phyloP scores from a whole-genome alignment of 2,797 vertebrate species.

The Lutjanus campechanus region DNA sequence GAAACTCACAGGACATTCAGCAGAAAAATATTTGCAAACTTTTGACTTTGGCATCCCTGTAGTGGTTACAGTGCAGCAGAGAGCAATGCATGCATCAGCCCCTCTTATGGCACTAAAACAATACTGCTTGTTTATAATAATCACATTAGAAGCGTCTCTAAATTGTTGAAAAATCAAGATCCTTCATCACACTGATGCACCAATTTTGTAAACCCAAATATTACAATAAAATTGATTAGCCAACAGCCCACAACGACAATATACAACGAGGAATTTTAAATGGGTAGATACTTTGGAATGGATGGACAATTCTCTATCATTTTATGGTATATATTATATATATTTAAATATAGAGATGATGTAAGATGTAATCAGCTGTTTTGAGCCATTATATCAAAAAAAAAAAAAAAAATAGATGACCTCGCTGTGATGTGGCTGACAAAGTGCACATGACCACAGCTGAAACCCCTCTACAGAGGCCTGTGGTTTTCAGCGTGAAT shows the following conservation, averaged over 20 bases:
- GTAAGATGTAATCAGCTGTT: not conserved
- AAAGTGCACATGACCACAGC: conserved; percentile 1
- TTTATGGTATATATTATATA: not conserved
- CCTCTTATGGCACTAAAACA: not conserved
- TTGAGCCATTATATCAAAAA: not conserved
- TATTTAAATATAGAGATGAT: not conserved
- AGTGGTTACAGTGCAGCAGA: no score
- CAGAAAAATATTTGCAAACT: no score
- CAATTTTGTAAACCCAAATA: not conserved
- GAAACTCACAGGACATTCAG: no score
- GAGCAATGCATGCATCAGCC: not conserved
- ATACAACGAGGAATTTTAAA: not conserved
- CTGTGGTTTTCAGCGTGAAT: not conserved
- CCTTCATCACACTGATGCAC: not conserved
- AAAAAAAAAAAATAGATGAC: not conserved
- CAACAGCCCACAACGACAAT: not conserved
- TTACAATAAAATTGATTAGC: not conserved
- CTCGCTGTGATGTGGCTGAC: not conserved
- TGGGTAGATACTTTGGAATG: not conserved
- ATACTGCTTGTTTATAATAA: not conserved
- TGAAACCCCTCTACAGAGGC: not conserved
- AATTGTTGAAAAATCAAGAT: not conserved
- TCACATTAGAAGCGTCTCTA: not conserved
- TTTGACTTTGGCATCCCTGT: no score
- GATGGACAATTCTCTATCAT: not conserved